A percentile compares a stretch with the other conserved stretches of the same genome.
phyloP scores from a whole-genome alignment of 2,888 invertebrate genomes.

The Phrixothrix hirtus region DNA sequence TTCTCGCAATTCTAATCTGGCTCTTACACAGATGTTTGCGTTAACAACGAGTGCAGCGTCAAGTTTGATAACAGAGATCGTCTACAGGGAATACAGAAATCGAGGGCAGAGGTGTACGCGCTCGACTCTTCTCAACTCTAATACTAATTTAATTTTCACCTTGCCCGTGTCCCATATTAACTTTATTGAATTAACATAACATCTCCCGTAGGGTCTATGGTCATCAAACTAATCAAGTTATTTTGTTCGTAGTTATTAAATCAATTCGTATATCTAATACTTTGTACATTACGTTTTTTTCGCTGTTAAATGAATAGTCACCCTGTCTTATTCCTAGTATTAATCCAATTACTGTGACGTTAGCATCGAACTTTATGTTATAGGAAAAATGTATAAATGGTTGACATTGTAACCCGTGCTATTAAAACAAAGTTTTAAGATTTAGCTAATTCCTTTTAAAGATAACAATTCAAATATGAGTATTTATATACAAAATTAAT shows the following conservation, averaged over 20 bases:
- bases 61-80: conserved; percentile 15
- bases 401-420: no score
- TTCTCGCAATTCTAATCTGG: conserved; percentile 2
- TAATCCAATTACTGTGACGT: no score
- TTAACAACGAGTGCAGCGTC: conserved; percentile 1
- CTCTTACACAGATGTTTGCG: not conserved
- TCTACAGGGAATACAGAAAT: conserved; percentile 20
- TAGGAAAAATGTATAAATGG: no score
- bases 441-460: not conserved
- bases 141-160: conserved; percentile 49
- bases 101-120: conserved; percentile 3
- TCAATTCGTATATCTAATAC: conserved; percentile 13
- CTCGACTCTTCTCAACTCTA: conserved; percentile 21
- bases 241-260: conserved; percentile 15
- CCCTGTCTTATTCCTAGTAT: no score
- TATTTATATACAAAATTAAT: no score
- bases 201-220: conserved; percentile 43
- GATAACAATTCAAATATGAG: no score
- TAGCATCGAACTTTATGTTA: no score
- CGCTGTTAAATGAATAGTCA: no score
- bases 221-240: conserved; percentile 33
- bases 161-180: conserved; percentile 48
- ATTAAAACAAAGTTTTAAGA: no score
- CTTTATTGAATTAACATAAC: conserved; percentile 51
- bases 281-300: conserved; percentile 6